Base-by-base conservation (phyloP, 2,113 vertebrate genomes). In the Terrapene triunguis region DNA sequence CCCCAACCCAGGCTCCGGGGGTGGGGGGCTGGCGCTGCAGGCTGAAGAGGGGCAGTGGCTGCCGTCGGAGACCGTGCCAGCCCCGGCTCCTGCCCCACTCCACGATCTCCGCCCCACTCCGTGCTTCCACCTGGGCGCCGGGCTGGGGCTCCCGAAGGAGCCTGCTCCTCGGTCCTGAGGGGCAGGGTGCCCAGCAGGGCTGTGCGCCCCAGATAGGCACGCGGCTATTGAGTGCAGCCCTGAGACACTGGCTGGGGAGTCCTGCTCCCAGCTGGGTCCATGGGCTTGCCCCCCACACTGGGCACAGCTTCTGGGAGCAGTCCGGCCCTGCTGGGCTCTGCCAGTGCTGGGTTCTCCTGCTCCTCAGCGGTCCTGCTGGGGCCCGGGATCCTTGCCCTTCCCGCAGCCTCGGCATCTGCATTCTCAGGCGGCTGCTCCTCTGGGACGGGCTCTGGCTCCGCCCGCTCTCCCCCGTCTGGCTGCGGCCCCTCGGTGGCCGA, bases 251-350 rank as follows among this genome's bases (percentile, higher is more conserved):
- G 32, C 42, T 1, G 62, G 32, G 53, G 7, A 7, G 59, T 9
- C 1, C 48, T 6, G 1, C 3, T 6, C 38, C 65, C 14, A 5
- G 35, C 25, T 1, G 16, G 38, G 53, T 29, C 47, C 1, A 22
- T 1, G 10, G 14, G 6, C 54, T 6, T 3, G 0, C 16, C 3
- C 4, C 25, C n/a, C 10, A 42, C 13, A 0, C 6, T 0, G 2
- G 14, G 48, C 24, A 27, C 17, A 11, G 12, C 51, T 9, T 10
- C 25, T 27, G 24, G n/a, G 29, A 4, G 48, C 4, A 27, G 62
- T 55, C 29, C 22, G 10, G 47, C 69, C 53, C 12, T 51, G 12
- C 2, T 1, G 6, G 44, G 53, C 48, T 0, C 44, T 24, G 50
- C 35, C 0, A 10, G 7, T 8, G 3, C 12, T 10, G 42, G 35